phyloP scores from a whole-genome alignment of 1,140 invertebrate genomes.

The Colletes gigas region DNA sequence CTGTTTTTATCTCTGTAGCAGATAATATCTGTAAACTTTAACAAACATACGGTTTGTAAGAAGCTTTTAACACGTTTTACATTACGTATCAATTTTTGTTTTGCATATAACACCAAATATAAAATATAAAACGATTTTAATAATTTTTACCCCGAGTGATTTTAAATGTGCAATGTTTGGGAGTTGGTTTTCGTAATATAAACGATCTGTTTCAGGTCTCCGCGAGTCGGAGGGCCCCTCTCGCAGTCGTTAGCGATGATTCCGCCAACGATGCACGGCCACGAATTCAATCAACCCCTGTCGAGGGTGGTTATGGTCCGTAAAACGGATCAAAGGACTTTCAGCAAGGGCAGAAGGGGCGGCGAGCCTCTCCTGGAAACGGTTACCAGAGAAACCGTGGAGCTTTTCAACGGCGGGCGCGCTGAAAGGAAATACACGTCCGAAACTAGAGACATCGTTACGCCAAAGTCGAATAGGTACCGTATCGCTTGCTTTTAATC shows the following conservation, averaged over 20 bases:
- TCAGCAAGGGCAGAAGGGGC: conserved; percentile 78
- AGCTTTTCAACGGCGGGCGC: conserved; percentile 82
- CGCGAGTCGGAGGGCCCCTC: conserved; percentile 78
- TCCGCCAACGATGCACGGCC: conserved; percentile 82
- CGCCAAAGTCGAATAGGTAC: conserved; percentile 79
- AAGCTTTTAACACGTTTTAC: no score
- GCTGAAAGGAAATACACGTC: conserved; percentile 83
- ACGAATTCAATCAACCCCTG: conserved; percentile 82
- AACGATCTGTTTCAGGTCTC: conserved; percentile 70
- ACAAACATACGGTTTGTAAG: no score
- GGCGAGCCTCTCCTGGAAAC: conserved; percentile 82
- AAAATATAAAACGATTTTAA: no score
- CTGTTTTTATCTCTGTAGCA: no score
- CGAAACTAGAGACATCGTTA: conserved; percentile 82
- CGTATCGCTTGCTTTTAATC: conserved; percentile 32
- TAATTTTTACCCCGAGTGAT: no score
- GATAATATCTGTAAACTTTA: no score
- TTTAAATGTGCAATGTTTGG: no score
- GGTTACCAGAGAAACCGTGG: conserved; percentile 83
- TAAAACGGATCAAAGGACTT: conserved; percentile 84
- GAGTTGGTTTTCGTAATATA: background rate
- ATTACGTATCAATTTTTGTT: no score
- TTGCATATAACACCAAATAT: no score
- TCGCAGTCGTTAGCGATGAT: conserved; percentile 80
- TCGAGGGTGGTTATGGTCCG: conserved; percentile 85